These are phyloP conservation scores for Pipra filicauda DNA, from an alignment of 2,113 vertebrate genomes.

Conservation along the genomic window DNA sequence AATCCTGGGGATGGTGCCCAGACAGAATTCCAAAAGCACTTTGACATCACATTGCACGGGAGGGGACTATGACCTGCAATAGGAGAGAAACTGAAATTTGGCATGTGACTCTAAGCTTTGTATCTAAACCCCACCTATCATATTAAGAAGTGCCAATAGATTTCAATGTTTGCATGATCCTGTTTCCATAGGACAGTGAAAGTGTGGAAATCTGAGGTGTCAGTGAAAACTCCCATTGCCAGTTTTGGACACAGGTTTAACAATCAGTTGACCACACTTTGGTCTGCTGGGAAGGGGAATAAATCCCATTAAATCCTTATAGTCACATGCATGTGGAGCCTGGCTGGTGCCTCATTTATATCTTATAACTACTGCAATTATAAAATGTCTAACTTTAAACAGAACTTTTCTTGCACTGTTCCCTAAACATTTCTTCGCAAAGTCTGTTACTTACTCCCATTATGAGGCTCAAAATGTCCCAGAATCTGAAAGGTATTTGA, in stretches of 20 bases:
- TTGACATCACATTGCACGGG: background rate
- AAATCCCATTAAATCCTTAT: background rate
- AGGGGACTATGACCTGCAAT: background rate
- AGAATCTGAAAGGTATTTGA: background rate
- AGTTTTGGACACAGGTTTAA: background rate
- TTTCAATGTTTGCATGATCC: background rate
- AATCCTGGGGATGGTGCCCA: background rate
- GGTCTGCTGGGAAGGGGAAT: background rate
- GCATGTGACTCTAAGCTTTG: background rate
- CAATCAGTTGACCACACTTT: background rate
- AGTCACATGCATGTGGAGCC: background rate
- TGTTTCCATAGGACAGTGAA: background rate
- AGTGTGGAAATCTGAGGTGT: background rate
- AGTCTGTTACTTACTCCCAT: background rate
- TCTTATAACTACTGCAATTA: background rate
- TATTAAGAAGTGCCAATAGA: background rate
- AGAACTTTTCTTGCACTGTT: background rate
- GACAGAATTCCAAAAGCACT: background rate
- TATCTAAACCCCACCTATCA: background rate
- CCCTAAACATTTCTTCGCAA: background rate
- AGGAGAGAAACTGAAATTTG: background rate
- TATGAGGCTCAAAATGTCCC: background rate
- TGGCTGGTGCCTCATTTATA: background rate
- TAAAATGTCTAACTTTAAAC: background rate
- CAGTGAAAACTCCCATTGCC: background rate